A percentile compares a stretch with the other conserved stretches of the same genome.
phyloP scores from a whole-genome alignment of 2,797 vertebrate genomes.

The Melanotaenia trifasciata region DNA sequence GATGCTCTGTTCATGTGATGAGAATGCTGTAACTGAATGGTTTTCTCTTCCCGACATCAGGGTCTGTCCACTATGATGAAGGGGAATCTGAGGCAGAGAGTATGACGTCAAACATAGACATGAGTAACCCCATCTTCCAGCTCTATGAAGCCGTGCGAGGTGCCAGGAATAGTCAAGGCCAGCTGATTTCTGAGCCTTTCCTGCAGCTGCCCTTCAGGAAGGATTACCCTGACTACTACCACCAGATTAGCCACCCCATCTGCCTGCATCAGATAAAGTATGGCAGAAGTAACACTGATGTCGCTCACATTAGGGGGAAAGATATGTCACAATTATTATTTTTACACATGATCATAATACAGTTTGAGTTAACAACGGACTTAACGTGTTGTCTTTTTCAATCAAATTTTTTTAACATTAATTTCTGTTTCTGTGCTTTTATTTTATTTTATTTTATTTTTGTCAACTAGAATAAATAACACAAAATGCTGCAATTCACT shows the following conservation, averaged over 20 bases:
- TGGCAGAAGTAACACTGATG: constrained; percentile 29
- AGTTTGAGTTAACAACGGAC: background rate
- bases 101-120: constrained; percentile 94
- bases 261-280: constrained; percentile 97
- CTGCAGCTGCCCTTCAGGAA: constrained; percentile 96
- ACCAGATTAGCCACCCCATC: constrained; percentile 94
- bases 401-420: background rate
- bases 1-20: background rate
- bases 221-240: constrained; percentile 97
- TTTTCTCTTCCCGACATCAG: constrained; percentile 63
- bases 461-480: background rate
- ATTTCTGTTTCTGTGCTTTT: background rate
- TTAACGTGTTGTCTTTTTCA: background rate
- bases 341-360: background rate
- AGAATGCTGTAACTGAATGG: background rate
- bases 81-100: constrained; percentile 96
- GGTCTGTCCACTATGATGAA: constrained; percentile 94
- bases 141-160: constrained; percentile 94
- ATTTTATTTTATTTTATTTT: background rate
- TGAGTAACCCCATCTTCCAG: constrained; percentile 95
- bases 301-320: background rate
- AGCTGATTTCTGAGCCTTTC: constrained; percentile 96
- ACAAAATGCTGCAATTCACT: background rate
- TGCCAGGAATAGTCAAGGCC: constrained; percentile 94
- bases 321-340: background rate